Percentiles rank a stretch among this genome's conserved stretches.
These are phyloP conservation scores for Tetranychus truncatus DNA, from an alignment of 2,888 invertebrate genomes.

Conservation along the genomic window DNA sequence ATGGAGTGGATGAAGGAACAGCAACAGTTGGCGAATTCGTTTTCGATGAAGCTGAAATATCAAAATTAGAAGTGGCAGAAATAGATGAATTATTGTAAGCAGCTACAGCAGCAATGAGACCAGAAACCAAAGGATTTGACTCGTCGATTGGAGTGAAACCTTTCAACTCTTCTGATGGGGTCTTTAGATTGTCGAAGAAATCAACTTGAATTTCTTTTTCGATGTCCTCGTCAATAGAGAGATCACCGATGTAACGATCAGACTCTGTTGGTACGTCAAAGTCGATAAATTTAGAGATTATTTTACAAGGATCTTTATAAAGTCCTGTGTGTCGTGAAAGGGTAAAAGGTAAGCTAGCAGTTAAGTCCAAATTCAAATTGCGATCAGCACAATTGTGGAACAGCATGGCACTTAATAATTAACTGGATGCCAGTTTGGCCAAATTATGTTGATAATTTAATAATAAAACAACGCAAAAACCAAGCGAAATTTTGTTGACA, in stretches of 20 bases:
- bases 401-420: neutral
- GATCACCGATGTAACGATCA: neutral
- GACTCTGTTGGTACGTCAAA: neutral
- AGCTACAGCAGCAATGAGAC: neutral
- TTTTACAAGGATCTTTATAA: neutral
- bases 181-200: neutral
- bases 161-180: neutral
- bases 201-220: neutral
- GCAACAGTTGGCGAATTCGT: neutral
- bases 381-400: neutral
- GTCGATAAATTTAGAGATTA: neutral
- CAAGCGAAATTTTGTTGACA: too few species aligned
- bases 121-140: neutral
- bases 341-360: neutral
- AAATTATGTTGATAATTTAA: neutral
- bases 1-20: neutral
- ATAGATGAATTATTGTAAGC: neutral
- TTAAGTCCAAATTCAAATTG: neutral
- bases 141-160: neutral
- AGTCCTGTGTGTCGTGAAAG: neutral
- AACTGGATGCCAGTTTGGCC: neutral
- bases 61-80: neutral
- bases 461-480: too few species aligned
- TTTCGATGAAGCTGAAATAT: neutral
- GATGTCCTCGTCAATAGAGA: neutral